Percentiles rank a stretch among this genome's conserved stretches.
Conservation (phyloP, 2,113 vertebrate genomes). For the Meriones unguiculatus region DNA sequence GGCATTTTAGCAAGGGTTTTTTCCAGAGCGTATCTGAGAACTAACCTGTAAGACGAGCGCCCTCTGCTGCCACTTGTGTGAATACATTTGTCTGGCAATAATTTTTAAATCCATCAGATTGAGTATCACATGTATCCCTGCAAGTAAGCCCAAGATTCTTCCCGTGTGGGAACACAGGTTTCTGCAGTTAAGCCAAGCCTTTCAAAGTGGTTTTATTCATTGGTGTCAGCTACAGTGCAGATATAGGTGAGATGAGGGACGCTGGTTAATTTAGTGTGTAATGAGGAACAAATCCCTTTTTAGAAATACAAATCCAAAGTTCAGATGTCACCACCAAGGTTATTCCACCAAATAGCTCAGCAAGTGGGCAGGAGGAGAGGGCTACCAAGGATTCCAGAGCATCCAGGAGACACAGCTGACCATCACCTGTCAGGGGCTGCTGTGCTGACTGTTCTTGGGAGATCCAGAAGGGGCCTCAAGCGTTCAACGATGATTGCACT, state of each 20-base stretch:
- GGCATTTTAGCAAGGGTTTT: conserved; percentile 41
- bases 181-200: neutral
- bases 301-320: neutral
- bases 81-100: conserved; percentile 23
- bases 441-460: neutral
- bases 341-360: neutral
- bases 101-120: conserved; percentile 8
- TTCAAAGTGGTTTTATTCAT: conserved; percentile 30
- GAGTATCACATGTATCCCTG: neutral
- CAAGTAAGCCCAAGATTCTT: neutral
- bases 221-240: neutral
- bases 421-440: neutral
- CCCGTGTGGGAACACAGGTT: neutral
- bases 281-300: neutral
- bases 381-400: neutral
- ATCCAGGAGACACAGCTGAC: neutral
- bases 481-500: neutral
- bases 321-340: neutral
- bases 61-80: conserved; percentile 75
- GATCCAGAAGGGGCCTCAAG: neutral
- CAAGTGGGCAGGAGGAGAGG: neutral
- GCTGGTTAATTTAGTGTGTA: neutral
- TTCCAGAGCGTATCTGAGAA: neutral
- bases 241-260: neutral
- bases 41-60: conserved; percentile 60